A percentile compares a stretch with the other conserved stretches of the same genome.
Evolutionary conservation across 2,797 vertebrate species (phyloP).

Genomic region (Acestrorhynchus altus): DNA sequence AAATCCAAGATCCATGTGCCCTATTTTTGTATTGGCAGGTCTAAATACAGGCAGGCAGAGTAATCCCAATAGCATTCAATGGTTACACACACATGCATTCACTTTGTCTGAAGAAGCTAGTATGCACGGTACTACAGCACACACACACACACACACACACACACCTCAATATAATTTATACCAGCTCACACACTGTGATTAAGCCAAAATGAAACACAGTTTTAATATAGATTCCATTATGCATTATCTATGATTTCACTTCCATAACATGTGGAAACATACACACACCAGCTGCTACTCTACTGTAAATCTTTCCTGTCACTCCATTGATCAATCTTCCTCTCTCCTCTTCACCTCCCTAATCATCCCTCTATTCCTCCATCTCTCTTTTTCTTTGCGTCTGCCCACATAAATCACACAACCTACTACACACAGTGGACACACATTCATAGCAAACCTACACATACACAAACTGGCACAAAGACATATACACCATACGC

Average conservation of each 20-base stretch:
- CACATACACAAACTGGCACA: constrained; percentile 17
- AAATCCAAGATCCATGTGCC: too few relatives aligned
- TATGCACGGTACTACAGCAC: not conserved
- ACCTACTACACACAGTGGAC: not conserved
- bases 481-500: not conserved
- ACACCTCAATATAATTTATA: not conserved
- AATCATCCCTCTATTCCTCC: not conserved
- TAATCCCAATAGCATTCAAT: too few relatives aligned
- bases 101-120: not conserved
- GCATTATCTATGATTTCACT: too few relatives aligned
- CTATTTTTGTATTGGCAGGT: too few relatives aligned
- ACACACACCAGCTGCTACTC: not conserved
- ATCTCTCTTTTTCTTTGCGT: not conserved
- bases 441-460: constrained; percentile 1
- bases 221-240: too few relatives aligned
- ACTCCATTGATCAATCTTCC: not conserved
- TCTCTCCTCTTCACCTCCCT: not conserved
- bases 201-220: not conserved
- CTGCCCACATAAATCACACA: not conserved
- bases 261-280: not conserved
- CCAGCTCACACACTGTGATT: constrained; percentile 13
- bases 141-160: constrained; percentile 12
- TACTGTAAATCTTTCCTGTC: not conserved
- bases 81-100: not conserved
- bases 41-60: too few relatives aligned